Evolutionary conservation across 2,888 invertebrate species (phyloP).

Genomic region (Harpalus rubripes): DNA sequence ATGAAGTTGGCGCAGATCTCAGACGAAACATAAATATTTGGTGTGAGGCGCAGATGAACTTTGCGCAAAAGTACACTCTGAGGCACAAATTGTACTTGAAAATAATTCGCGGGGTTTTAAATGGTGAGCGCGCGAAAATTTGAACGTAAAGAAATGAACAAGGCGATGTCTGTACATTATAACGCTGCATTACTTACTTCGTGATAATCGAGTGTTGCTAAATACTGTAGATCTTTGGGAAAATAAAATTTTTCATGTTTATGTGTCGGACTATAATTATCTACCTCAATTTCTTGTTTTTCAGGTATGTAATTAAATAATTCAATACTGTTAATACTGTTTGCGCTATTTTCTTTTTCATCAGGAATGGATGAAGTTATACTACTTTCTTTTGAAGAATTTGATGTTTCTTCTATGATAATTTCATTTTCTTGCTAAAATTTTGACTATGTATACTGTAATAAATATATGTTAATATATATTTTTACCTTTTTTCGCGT

Average conservation of each 20-base stretch:
- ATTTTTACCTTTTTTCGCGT: constrained; percentile 9
- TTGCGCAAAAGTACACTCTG: too few relatives aligned
- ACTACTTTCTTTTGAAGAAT: neutral
- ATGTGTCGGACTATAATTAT: neutral
- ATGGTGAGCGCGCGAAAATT: too few relatives aligned
- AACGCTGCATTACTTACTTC: too few relatives aligned
- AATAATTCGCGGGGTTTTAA: too few relatives aligned
- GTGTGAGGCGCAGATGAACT: too few relatives aligned
- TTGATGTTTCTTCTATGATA: neutral
- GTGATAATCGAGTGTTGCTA: constrained; percentile 47
- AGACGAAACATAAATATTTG: too few relatives aligned
- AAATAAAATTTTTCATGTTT: constrained; percentile 51
- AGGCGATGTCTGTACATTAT: too few relatives aligned
- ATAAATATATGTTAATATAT: neutral
- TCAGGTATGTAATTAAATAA: constrained; percentile 8
- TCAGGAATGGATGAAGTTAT: neutral
- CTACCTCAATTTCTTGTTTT: neutral
- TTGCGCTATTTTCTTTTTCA: constrained; percentile 12
- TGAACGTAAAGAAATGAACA: too few relatives aligned
- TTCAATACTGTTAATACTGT: constrained; percentile 3
- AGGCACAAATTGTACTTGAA: too few relatives aligned
- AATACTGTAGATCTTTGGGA: constrained; percentile 27
- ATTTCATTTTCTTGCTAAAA: constrained; percentile 20
- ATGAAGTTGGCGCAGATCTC: too few relatives aligned
- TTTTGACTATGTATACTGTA: neutral